Base-by-base conservation (phyloP, 2,113 vertebrate species). In the Pontoporia blainvillei region DNA sequence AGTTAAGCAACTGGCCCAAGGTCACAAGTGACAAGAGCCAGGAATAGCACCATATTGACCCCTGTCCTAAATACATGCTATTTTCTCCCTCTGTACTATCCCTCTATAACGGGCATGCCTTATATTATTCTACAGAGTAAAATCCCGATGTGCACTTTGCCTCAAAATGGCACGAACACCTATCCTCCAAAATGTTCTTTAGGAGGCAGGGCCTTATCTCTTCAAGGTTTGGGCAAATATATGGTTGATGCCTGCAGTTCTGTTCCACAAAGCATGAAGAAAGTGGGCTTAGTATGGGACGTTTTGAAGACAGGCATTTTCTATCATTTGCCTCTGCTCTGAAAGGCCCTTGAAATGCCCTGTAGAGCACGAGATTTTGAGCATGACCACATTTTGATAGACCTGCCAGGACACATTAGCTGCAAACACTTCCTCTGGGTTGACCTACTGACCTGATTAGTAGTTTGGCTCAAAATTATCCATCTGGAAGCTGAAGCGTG, bases 361-460 rank as follows among this genome's bases (percentile, higher is more conserved):
- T 20, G 2, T 31, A 87, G 83, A 71, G 39, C 9, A 36, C 59
- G 13, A 84, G 52, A 75, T 92, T 94, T 81, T 92, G 83, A 94
- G 87, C 44, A 72, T 75, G 69, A 91, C 59, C 83, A 90, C 67
- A 94, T 90, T 96, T 95, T 95, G 79, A 81, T 29, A 85, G 71
- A 67, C 23, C 79, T 87, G 89, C 83, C 96, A 95, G 71, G 62
- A 61, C 57, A 81, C 20, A 96, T 96, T 96, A 97, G 59, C 64
- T 79, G 75, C 49, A 90, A 89, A 84, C 69, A 92, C 79, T 87
- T 96, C 41, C 86, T 97, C 64, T 67, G 73, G 12, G 92, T 62
- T 94, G 94, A 95, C 96, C 96, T 95, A 97, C 69, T 97, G 92
- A 97, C 95, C 96, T 96, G 75, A 96, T 96, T 96, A 96, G 92